Evolutionary conservation across 2,888 invertebrate species (phyloP), one percentile per base, ranked within the genome.

Genomic region (Elmis aenea): DNA sequence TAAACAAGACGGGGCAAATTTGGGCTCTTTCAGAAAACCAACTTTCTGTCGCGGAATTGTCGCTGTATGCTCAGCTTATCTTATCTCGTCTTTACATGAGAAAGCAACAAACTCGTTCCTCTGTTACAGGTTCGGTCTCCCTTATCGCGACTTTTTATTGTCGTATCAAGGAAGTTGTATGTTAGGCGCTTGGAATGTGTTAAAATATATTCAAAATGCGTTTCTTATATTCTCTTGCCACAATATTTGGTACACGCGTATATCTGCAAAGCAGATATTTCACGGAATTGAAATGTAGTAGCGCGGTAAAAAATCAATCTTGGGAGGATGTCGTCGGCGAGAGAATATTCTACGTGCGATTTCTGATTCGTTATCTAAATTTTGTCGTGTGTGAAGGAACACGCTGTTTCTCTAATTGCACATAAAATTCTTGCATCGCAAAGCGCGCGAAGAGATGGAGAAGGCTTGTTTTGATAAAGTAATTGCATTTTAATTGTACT

Each of bases 1-100:
- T 48, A 48, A 48, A 48, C 39, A 37, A 42, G 38, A 33, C 33
- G 36, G 39, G 42, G 37, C 47, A 47, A 47, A 47, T 47, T 47
- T 45, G 39, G 42, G 36, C 18, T 39, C 42, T 46, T 44, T 44
- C 42, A 38, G 38, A 28, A 34, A 46, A 41, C 39, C 36, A 42
- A 45, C 45, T 46, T 46, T 38, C 33, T 38, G 33, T 42, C 34
- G 36, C 24, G 25, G 27, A 35, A 35, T 36, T 47, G 44, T 45
- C 45, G 41, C 37, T 47, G 33, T 44, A 34, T 41, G 38, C 38
- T 47, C 34, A 39, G 42, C 44, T 47, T 47, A 47, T 47, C 47
- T 47, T 47, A 47, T 47, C 46, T 44, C 25, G 37, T 33, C 36
- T 47, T 45, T 40, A 38, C 42, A 42, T 31, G 42, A 42, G 42